A percentile compares a stretch with the other conserved stretches of the same genome.
These are phyloP conservation scores for Agapornis roseicollis DNA, from an alignment of 2,113 vertebrate species.

Conservation along the genomic window DNA sequence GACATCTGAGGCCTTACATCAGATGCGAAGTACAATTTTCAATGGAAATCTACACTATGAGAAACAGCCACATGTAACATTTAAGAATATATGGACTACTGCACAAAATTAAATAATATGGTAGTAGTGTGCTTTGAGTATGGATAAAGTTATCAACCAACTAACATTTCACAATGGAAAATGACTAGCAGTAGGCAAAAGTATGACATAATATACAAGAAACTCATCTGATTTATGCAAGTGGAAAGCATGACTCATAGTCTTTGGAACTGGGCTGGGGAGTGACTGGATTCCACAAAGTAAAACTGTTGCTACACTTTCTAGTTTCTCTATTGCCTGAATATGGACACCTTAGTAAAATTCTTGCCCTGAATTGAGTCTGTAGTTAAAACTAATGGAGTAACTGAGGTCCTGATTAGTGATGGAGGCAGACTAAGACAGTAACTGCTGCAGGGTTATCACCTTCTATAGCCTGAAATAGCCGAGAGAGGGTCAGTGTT, in stretches of 20 bases:
- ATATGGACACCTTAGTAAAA: not conserved
- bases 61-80: not conserved
- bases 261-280: not conserved
- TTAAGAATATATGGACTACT: not conserved
- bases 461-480: not conserved
- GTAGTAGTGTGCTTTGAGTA: not conserved
- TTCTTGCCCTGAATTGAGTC: not conserved
- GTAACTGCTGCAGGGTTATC: not conserved
- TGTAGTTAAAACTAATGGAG: not conserved
- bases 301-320: not conserved
- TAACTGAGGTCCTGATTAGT: not conserved
- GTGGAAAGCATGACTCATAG: slow-evolving; percentile 25
- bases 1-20: not conserved
- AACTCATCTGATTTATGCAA: not conserved
- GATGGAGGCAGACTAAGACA: not conserved
- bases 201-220: not conserved
- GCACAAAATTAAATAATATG: not conserved
- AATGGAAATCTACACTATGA: not conserved
- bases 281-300: not conserved
- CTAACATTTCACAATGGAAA: not conserved
- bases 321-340: not conserved
- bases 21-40: not conserved
- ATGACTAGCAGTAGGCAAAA: not conserved
- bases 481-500: not conserved
- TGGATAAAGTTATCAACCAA: not conserved